A percentile compares a stretch with the other conserved stretches of the same genome.
Evolutionary conservation across 2,888 invertebrate species (phyloP).

Genomic region (Pandemis cinnamomeana): DNA sequence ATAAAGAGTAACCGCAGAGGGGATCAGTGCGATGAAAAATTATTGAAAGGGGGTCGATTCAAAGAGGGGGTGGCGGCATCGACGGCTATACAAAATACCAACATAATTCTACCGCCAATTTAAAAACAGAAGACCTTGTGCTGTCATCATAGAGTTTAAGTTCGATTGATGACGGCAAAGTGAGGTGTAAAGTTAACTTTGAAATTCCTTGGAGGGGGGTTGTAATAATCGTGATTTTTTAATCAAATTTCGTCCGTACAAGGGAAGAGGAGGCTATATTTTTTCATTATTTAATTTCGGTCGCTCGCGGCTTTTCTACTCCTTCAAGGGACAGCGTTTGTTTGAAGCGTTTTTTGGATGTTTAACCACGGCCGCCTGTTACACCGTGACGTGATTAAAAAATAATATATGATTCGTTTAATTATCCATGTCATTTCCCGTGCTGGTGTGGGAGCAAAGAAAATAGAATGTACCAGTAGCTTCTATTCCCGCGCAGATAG

Average conservation of each 20-base stretch:
- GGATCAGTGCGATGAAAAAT: conserved; percentile 84
- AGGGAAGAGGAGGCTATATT: conserved; percentile 83
- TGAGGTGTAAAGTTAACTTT: conserved; percentile 53
- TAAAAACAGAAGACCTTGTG: conserved; percentile 44
- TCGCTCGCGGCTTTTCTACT: conserved; percentile 74
- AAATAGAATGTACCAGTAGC: no score
- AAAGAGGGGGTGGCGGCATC: conserved; percentile 68
- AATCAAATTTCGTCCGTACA: conserved; percentile 85
- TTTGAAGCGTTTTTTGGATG: conserved; percentile 78
- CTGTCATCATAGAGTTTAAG: conserved; percentile 43
- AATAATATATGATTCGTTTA: background rate
- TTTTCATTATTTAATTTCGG: conserved; percentile 85
- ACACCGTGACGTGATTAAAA: conserved; percentile 54
- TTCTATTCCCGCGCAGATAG: no score
- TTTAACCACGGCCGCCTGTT: conserved; percentile 55
- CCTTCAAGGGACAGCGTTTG: conserved; percentile 76
- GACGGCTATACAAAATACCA: conserved; percentile 72
- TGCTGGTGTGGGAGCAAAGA: no score
- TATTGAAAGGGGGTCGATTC: conserved; percentile 80
- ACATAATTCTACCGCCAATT: conserved; percentile 52
- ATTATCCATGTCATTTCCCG: no score
- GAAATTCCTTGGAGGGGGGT: conserved; percentile 71
- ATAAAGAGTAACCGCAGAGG: conserved; percentile 80
- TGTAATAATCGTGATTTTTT: conserved; percentile 86
- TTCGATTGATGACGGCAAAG: conserved; percentile 42